Base-by-base conservation (phyloP, 1,140 invertebrate species). In the Drosophila sucinea region DNA sequence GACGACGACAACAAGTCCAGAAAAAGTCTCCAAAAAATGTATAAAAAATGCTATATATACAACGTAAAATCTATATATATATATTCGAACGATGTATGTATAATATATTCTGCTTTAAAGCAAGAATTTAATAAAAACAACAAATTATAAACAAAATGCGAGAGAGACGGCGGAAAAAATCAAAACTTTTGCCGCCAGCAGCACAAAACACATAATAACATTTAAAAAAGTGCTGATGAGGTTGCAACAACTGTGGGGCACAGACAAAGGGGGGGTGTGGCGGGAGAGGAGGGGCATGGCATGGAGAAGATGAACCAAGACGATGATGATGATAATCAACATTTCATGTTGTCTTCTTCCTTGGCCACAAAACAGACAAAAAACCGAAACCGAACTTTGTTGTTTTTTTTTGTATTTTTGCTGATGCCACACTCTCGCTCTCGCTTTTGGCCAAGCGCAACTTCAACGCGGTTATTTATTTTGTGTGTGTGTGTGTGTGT, bases 1-100 rank as follows among this genome's bases (percentile, higher is more conserved):
- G 30, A 30, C 64, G 75, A 83, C 72, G 79, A 86, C 79, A 79
- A 82, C 76, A 82, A 83, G 83, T 87, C 79, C 83, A 86, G 79
- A 33, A 65, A 61, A 32, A n/a, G 23, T 61, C 71, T 76, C 72
- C 73, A 69, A 75, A 75, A 77, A 70, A 69, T 17, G 75, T 61
- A 38, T 54, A 73, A 2, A 35, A 35, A 0, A 33, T 33, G 6
- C 33, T 35, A 35, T 10, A 35, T 35, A 38, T 38, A 38, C 11
- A 38, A 8, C 8, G 35, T 11, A 11, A 38, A 38, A 11, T 11
- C 35, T 51, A 27, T 17, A 17, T 41, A 17, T 17, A 38, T 11
- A 1, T 73, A 67, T 60, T 66, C 73, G 70, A 72, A 33, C 57
- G 58, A 25, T 73, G 54, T 67, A 67, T 74, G 63, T 82, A 79